Evolutionary conservation across 1,140 invertebrate species (phyloP), one percentile per base, ranked within the genome.

Genomic region (Conus ventricosus): DNA sequence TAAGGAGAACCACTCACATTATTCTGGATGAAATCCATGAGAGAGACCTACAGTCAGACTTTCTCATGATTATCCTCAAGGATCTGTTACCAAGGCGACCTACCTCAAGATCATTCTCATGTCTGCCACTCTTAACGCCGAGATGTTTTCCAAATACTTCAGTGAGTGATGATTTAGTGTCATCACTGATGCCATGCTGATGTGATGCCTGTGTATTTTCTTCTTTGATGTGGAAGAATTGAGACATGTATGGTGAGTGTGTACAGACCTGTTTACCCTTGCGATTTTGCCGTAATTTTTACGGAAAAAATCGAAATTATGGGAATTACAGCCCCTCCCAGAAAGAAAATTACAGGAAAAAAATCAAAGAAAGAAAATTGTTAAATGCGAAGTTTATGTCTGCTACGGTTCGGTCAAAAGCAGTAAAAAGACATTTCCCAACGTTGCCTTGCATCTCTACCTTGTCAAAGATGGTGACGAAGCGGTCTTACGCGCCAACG

Each of bases 71-170:
- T 78, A 97, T 98, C 80, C 93, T 98, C n/a, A 97, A 97, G 95
- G 96, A 98, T 92, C 94, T 98, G 63, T 93, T 98, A 75, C 95
- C 95, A 54, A 94, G 96, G 23, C 96, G 97, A 85, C 96, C 96
- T 67, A 98, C 93, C 94, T 99, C 7, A 97, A 97, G 93, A 95
- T 99, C 4, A 96, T 99, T 80, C 94, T 99, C 0, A 98, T 98
- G 97, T 98, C 97, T 53, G 98, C 98, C 1, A 98, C 98, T 11
- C 96, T 98, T 87, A 97, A 98, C 94, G 95, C 96, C n/a, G 95
- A 96, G 55, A 94, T 96, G 80, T 98, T 98, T 94, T 96, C 97
- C 71, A 92, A 96, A 23, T 99, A 98, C 93, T 98, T 98, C 94
- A 87, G 94, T 94, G 88, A 92, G 92, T 27, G 54, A 8, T 84